These are phyloP conservation scores for Rhineura floridana DNA, from an alignment of 2,113 vertebrate species.

Conservation along the genomic window DNA sequence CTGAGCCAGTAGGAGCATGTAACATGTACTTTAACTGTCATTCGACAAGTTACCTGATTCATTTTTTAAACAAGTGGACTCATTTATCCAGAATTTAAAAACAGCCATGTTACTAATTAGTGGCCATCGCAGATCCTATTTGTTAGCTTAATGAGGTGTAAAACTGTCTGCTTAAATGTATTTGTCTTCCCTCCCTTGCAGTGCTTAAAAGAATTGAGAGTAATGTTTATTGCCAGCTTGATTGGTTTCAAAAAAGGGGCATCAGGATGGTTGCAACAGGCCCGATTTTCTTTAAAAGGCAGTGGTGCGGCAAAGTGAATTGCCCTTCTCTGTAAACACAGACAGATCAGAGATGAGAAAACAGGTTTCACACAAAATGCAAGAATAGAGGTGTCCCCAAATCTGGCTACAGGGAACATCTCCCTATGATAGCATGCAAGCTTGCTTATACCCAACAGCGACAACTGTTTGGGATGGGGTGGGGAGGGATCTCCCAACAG, in stretches of 20 bases:
- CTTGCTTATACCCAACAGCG: no score
- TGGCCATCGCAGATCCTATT: slow-evolving; percentile 12
- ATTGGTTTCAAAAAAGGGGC: slow-evolving; percentile 4
- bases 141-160: slow-evolving; percentile 49
- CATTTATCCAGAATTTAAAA: slow-evolving; percentile 25
- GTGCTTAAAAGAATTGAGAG: slow-evolving; percentile 11
- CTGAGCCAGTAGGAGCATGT: neutral
- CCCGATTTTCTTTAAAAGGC: neutral
- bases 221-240: neutral
- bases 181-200: neutral
- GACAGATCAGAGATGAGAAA: neutral
- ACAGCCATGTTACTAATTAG: slow-evolving; percentile 39
- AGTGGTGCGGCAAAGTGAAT: neutral
- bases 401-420: no score
- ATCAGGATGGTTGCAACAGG: neutral
- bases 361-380: neutral
- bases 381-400: no score
- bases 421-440: no score
- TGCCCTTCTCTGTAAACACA: neutral
- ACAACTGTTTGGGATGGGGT: no score
- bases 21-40: neutral
- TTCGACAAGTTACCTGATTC: neutral
- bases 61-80: neutral
- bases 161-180: slow-evolving; percentile 41
- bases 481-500: no score